These are phyloP conservation scores for Piprites chloris DNA, from an alignment of 2,113 vertebrate species.

Conservation along the genomic window DNA sequence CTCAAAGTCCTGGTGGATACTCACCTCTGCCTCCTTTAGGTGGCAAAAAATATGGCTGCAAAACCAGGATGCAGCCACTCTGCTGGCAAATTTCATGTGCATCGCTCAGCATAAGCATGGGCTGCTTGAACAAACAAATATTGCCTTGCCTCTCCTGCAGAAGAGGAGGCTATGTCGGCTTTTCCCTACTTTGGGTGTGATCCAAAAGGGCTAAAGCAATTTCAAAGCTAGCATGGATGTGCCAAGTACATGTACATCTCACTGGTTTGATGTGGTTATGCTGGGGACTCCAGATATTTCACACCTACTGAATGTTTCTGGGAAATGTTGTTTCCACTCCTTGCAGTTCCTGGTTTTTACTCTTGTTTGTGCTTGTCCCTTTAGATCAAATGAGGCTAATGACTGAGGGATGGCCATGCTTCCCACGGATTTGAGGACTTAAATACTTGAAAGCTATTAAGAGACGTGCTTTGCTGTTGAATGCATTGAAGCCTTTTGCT, in stretches of 20 bases:
- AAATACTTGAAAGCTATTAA: neutral
- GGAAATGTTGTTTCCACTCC: slow-evolving; percentile 27
- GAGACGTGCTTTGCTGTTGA: neutral
- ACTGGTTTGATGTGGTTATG: slow-evolving; percentile 15
- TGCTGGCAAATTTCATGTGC: neutral
- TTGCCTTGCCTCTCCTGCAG: neutral
- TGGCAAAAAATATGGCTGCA: neutral
- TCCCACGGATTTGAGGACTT: slow-evolving; percentile 25
- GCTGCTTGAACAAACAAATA: neutral
- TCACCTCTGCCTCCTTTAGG: neutral
- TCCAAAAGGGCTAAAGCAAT: neutral
- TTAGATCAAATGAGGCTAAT: slow-evolving; percentile 33
- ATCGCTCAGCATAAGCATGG: fast-evolving
- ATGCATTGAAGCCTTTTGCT: neutral
- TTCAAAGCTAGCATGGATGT: neutral
- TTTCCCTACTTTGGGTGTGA: neutral
- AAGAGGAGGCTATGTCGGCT: neutral
- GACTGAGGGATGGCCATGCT: neutral
- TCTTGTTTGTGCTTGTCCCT: slow-evolving; percentile 32
- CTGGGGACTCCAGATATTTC: neutral
- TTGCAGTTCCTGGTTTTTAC: neutral
- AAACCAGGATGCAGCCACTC: neutral
- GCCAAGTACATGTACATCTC: neutral
- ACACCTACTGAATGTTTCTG: slow-evolving; percentile 33
- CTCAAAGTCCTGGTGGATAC: neutral